A percentile compares a stretch with the other conserved stretches of the same genome.
These are phyloP conservation scores for Carettochelys insculpta DNA, from an alignment of 2,113 vertebrate genomes.

Conservation along the genomic window DNA sequence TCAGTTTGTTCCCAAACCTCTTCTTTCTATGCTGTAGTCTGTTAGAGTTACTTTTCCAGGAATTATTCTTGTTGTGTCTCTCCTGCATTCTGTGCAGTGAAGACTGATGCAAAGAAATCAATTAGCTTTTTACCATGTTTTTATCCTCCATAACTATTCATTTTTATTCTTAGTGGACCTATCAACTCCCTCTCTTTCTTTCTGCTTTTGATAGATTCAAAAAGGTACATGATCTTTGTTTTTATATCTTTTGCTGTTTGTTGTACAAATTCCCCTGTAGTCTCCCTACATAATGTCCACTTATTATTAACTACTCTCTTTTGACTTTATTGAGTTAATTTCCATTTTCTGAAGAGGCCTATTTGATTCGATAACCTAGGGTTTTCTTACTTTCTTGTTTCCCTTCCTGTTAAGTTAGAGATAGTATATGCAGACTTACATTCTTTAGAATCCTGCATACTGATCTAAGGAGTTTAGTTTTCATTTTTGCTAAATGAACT, in stretches of 20 bases:
- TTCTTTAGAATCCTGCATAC: neutral
- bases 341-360: neutral
- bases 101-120: neutral
- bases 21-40: neutral
- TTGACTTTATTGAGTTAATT: neutral
- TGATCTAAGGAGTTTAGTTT: neutral
- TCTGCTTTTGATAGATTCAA: neutral
- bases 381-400: neutral
- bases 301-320: neutral
- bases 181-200: neutral
- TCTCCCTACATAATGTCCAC: neutral
- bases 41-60: neutral
- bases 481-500: neutral
- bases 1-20: neutral
- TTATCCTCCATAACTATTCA: neutral
- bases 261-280: neutral
- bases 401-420: neutral
- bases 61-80: neutral
- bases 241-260: neutral
- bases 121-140: neutral
- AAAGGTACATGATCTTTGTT: neutral
- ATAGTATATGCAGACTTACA: too few relatives aligned
- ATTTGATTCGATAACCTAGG: neutral
- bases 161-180: neutral
- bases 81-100: neutral